phyloP scores from a whole-genome alignment of 2,888 invertebrate species.

The Eupeodes latifasciatus region DNA sequence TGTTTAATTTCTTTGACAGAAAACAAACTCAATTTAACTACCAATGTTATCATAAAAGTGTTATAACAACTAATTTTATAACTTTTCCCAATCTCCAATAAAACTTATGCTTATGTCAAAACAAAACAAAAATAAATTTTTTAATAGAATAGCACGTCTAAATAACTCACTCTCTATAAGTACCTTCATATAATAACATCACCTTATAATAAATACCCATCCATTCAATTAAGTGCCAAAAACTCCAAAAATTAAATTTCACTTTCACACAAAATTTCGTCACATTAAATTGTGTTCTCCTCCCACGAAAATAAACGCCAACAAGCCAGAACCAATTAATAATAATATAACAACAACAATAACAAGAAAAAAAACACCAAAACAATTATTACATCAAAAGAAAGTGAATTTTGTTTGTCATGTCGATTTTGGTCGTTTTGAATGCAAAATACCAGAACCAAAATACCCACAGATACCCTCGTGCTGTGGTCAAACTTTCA shows the following conservation, averaged over 20 bases:
- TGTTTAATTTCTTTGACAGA: too few relatives aligned
- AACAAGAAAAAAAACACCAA: conserved; percentile 2
- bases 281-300: conserved; percentile 16
- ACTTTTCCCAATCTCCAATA: too few relatives aligned
- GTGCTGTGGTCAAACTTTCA: conserved; percentile 54
- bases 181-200: neutral
- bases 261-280: conserved; percentile 35
- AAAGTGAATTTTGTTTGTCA: conserved; percentile 64
- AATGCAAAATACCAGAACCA: conserved; percentile 61
- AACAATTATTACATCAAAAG: conserved; percentile 65
- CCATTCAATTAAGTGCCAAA: neutral
- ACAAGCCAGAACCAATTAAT: neutral
- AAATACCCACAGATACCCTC: conserved; percentile 21
- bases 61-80: too few relatives aligned
- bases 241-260: conserved; percentile 10
- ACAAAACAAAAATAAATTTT: too few relatives aligned
- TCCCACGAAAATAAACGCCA: conserved; percentile 32
- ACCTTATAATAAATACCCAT: neutral
- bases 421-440: conserved; percentile 43
- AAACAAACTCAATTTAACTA: too few relatives aligned
- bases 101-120: too few relatives aligned
- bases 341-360: neutral
- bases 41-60: too few relatives aligned
- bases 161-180: neutral
- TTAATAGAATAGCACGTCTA: too few relatives aligned